Conservation (phyloP, 2,888 invertebrate species). For the Pomacea canaliculata region DNA sequence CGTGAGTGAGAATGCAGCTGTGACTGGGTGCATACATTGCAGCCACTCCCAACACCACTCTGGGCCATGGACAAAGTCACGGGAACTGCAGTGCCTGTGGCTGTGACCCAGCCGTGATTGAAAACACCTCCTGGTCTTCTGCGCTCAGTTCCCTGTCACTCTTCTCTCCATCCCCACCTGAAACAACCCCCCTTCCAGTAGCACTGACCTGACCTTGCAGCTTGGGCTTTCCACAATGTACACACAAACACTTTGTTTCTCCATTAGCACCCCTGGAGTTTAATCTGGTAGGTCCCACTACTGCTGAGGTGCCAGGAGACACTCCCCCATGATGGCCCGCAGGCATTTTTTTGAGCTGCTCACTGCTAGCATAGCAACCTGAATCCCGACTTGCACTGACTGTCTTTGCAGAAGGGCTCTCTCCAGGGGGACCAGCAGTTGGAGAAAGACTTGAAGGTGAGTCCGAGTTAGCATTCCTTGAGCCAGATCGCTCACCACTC, state of each 20-base stretch:
- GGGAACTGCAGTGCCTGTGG: constrained; percentile 10
- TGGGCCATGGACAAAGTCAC: constrained; percentile 1
- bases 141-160: constrained; percentile 49
- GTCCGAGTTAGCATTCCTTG: constrained; percentile 34
- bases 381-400: constrained; percentile 67
- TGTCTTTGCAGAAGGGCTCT: constrained; percentile 39
- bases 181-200: constrained; percentile 11
- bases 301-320: constrained; percentile 9
- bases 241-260: constrained; percentile 25
- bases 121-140: constrained; percentile 58
- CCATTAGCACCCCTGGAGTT: background rate
- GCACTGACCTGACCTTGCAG: constrained; percentile 1
- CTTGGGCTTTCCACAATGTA: constrained; percentile 37
- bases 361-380: constrained; percentile 67
- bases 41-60: background rate
- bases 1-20: constrained; percentile 22
- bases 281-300: background rate
- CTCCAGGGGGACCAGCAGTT: constrained; percentile 25
- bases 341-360: constrained; percentile 43
- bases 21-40: constrained; percentile 1
- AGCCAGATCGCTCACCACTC: constrained; percentile 26
- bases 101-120: constrained; percentile 41
- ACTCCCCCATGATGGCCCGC: constrained; percentile 3
- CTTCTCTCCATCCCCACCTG: constrained; percentile 21
- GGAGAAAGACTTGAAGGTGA: constrained; percentile 43